A percentile compares a stretch with the other conserved stretches of the same genome.
Evolutionary conservation across 2,888 invertebrate genomes (phyloP).

Genomic region (Apoderus coryli): DNA sequence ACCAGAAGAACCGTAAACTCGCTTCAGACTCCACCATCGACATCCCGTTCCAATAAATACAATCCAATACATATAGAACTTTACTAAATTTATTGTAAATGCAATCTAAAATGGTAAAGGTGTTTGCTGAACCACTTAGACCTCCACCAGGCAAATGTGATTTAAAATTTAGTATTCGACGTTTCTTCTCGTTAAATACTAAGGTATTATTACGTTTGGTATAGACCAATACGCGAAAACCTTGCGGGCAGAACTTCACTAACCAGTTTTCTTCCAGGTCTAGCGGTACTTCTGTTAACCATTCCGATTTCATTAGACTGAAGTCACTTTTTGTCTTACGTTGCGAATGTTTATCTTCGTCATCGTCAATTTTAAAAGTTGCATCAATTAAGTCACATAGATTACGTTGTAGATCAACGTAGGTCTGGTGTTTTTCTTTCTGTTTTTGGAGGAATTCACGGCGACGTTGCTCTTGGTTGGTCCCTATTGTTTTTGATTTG

Average conservation of each 20-base stretch:
- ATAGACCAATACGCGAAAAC: conserved; percentile 67
- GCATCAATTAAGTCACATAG: too few relatives aligned
- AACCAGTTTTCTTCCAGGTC: conserved; percentile 60
- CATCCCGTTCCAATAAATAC: conserved; percentile 61
- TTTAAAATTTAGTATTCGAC: conserved; percentile 30
- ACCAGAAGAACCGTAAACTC: conserved; percentile 71
- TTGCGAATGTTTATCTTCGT: too few relatives aligned
- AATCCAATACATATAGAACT: conserved; percentile 66
- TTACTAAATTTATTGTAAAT: conserved; percentile 48
- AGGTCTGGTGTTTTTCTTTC: too few relatives aligned
- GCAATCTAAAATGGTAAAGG: conserved; percentile 68
- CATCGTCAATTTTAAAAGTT: too few relatives aligned
- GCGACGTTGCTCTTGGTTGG: too few relatives aligned
- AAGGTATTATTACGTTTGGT: conserved; percentile 37
- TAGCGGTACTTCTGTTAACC: conserved; percentile 75
- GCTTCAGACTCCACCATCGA: conserved; percentile 63
- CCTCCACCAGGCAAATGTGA: conserved; percentile 65
- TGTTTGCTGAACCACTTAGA: conserved; percentile 27
- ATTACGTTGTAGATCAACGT: too few relatives aligned
- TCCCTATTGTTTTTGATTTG: too few relatives aligned
- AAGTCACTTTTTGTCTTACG: too few relatives aligned
- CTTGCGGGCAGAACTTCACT: conserved; percentile 69
- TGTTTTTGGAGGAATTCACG: too few relatives aligned
- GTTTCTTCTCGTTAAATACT: conserved; percentile 16
- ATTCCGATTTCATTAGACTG: conserved; percentile 93